Evolutionary conservation across 2,113 vertebrate species (phyloP).

Genomic region (Xerus inauris): DNA sequence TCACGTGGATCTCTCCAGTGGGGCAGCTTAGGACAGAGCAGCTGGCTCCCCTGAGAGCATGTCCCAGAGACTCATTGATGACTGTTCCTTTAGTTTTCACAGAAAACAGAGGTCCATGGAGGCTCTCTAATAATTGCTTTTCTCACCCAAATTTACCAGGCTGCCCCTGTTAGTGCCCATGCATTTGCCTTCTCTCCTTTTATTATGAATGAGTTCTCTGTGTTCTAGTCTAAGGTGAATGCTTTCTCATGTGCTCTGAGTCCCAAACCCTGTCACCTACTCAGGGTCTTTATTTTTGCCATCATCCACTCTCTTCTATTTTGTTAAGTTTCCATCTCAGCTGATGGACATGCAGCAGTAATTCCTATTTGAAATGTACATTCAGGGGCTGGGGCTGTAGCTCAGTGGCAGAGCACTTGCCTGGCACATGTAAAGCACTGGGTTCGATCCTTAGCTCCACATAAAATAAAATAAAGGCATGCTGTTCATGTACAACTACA

Average conservation of each 20-base stretch:
- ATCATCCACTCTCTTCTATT: no score
- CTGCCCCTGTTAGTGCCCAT: background rate
- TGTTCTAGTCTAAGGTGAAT: background rate
- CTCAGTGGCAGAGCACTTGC: no score
- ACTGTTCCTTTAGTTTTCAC: background rate
- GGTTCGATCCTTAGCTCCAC: no score
- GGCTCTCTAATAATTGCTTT: background rate
- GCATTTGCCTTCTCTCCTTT: background rate
- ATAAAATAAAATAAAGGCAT: no score
- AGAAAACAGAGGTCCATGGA: background rate
- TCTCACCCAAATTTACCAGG: background rate
- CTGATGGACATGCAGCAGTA: background rate
- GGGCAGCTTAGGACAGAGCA: no score
- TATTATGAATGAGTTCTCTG: background rate
- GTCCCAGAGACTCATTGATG: background rate
- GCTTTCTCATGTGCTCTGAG: background rate
- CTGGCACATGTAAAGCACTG: no score
- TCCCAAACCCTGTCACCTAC: no score
- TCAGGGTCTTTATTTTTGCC: no score
- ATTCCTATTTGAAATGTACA: no score
- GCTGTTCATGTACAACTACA: no score
- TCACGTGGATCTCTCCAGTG: background rate
- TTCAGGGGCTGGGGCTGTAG: no score
- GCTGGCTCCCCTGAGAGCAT: background rate
- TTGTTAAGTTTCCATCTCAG: background rate